These are phyloP conservation scores for Elysia chlorotica DNA, from an alignment of 1,140 invertebrate genomes.

Conservation along the genomic window DNA sequence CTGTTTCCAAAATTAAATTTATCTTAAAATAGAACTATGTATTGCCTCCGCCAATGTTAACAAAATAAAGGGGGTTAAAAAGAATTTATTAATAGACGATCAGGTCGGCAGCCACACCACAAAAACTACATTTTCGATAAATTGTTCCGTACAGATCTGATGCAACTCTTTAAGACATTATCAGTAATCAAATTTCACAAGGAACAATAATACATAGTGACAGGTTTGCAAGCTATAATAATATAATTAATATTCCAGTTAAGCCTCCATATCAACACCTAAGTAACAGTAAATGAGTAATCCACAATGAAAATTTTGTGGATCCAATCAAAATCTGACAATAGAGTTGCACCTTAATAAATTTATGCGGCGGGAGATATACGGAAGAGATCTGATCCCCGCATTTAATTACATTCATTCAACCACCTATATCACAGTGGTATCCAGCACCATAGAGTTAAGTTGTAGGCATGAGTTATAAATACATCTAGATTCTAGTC, in stretches of 20 bases:
- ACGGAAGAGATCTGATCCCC: neutral
- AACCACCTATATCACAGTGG: neutral
- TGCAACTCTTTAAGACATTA: neutral
- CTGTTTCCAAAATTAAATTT: no score
- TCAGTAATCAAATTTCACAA: neutral
- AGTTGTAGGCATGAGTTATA: no score
- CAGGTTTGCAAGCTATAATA: neutral
- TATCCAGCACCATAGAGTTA: neutral
- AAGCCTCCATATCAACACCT: neutral
- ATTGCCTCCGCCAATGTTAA: no score
- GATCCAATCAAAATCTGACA: no score
- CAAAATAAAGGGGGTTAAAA: no score
- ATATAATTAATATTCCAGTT: neutral
- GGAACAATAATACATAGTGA: neutral
- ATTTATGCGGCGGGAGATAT: neutral
- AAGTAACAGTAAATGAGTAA: no score
- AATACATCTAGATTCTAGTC: no score
- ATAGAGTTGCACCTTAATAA: neutral
- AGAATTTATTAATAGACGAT: no score
- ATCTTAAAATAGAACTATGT: no score
- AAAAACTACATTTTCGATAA: no score
- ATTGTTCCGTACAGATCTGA: neutral
- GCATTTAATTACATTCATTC: neutral
- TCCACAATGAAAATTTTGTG: no score
- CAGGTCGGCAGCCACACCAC: no score